A percentile compares a stretch with the other conserved stretches of the same genome.
Evolutionary conservation across 1,140 invertebrate species (phyloP).

Genomic region (Leptinotarsa defecta): DNA sequence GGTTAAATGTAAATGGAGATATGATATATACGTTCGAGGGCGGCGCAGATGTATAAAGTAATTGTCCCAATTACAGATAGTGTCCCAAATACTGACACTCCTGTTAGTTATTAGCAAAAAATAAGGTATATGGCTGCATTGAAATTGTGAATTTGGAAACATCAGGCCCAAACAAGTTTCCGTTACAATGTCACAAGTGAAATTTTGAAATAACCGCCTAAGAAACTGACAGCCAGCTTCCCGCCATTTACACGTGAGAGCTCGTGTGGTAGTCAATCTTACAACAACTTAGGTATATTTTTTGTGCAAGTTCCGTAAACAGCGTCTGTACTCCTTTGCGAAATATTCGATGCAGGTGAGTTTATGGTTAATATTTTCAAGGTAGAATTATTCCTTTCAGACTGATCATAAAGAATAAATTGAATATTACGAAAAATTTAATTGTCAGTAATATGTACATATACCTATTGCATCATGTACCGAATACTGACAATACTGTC

Average conservation of each 20-base stretch:
- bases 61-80: too few relatives aligned
- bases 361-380: not conserved
- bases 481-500: not conserved
- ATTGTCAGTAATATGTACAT: not conserved
- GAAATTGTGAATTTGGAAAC: too few relatives aligned
- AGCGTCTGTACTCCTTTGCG: not conserved
- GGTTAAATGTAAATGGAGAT: too few relatives aligned
- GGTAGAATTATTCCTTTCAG: not conserved
- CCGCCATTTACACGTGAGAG: not conserved
- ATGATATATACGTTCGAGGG: too few relatives aligned
- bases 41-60: too few relatives aligned
- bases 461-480: slow-evolving; percentile 3
- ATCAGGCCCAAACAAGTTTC: too few relatives aligned
- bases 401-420: not conserved
- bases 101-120: too few relatives aligned
- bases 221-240: not conserved
- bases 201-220: too few relatives aligned
- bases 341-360: not conserved
- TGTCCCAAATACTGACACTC: too few relatives aligned
- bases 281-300: not conserved
- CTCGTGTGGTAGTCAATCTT: not conserved
- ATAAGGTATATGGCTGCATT: too few relatives aligned
- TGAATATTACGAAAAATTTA: not conserved
- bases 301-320: not conserved
- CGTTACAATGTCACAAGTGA: too few relatives aligned